Evolutionary conservation across 1,140 invertebrate species (phyloP), one percentile per base, ranked within the genome.

Genomic region (Zaprionus lachaisei): DNA sequence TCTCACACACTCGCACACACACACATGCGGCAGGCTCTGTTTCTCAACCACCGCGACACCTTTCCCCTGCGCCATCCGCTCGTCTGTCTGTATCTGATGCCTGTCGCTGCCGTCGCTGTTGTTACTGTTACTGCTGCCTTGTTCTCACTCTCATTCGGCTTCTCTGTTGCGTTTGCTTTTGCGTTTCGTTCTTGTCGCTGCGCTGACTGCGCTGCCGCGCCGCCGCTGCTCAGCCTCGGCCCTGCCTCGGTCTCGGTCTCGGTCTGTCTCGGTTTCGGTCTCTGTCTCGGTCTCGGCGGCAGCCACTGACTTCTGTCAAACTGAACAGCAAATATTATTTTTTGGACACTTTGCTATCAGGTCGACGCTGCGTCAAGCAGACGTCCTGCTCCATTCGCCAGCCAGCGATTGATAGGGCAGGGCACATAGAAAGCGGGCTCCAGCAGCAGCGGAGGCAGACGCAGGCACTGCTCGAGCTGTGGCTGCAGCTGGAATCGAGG

Each of bases 261-360:
- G 67, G 74, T 70, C 31, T 34, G 22, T 54, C 9, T 12, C 70
- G 57, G 66, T 44, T n/a, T 63, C 74, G 61, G 37, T 31, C 61
- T 66, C 63, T 34, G 56, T 61, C 37, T 74, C 66, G 28, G 49
- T 41, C 67, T 69, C 67, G 67, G 80, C 77, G 70, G 77, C 78
- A 68, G 72, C 76, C 77, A 76, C 73, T 70, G 79, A 78, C 79
- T 90, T 85, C 76, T 90, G 85, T 90, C 85, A 90, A 90, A 89
- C 75, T 84, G 84, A 89, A 89, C 85, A 84, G 85, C 86, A 90
- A 90, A 90, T 91, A 90, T 91, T 91, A 91, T 85, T 85, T 87
- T 89, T 89, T 91, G 84, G 89, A 87, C 89, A 91, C 79, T 85
- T 91, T 91, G 82, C 83, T 84, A 89, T 91, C 81, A 91, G 83